Evolutionary conservation across 2,888 invertebrate genomes (phyloP).

Genomic region (Drosophila flavopinicola): DNA sequence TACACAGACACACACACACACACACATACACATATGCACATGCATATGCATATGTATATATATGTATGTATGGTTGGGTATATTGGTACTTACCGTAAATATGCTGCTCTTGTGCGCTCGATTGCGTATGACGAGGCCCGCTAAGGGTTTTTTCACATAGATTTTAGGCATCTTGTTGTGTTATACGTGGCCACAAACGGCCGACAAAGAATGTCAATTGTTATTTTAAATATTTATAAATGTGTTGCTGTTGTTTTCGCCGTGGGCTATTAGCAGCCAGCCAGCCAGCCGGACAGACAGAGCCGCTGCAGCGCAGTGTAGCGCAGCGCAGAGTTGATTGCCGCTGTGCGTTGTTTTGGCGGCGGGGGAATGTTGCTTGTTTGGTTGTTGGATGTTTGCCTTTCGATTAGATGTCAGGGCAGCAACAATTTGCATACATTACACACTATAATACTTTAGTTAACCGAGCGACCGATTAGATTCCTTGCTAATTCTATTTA

Average conservation of each 20-base stretch:
- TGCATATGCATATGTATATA: background rate
- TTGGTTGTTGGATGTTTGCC: slow-evolving; percentile 3
- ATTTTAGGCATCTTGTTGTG: slow-evolving; percentile 83
- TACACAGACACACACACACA: background rate
- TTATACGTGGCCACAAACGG: slow-evolving; percentile 50
- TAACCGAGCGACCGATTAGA: slow-evolving; percentile 13
- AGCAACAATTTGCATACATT: slow-evolving; percentile 49
- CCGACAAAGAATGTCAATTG: slow-evolving; percentile 18
- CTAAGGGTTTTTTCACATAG: slow-evolving; percentile 88
- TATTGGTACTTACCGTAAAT: slow-evolving; percentile 87
- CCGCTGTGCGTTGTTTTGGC: too few species aligned
- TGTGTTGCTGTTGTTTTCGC: too few species aligned
- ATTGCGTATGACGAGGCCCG: slow-evolving; percentile 93
- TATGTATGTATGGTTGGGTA: slow-evolving; percentile 5
- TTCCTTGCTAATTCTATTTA: slow-evolving; percentile 42
- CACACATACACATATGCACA: background rate
- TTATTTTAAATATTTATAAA: background rate
- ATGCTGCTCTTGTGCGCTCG: slow-evolving; percentile 95
- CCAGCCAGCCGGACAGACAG: slow-evolving; percentile 6
- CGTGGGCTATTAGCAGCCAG: slow-evolving; percentile 19
- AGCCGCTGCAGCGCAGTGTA: slow-evolving; percentile 11
- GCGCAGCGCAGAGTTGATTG: slow-evolving; percentile 14
- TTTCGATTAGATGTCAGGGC: slow-evolving; percentile 28
- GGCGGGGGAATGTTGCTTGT: too few species aligned
- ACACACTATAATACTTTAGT: slow-evolving; percentile 40